Percentiles rank a stretch among this genome's conserved stretches.
Conservation (phyloP, 2,113 vertebrate genomes). For the Neolamprologus longior region DNA sequence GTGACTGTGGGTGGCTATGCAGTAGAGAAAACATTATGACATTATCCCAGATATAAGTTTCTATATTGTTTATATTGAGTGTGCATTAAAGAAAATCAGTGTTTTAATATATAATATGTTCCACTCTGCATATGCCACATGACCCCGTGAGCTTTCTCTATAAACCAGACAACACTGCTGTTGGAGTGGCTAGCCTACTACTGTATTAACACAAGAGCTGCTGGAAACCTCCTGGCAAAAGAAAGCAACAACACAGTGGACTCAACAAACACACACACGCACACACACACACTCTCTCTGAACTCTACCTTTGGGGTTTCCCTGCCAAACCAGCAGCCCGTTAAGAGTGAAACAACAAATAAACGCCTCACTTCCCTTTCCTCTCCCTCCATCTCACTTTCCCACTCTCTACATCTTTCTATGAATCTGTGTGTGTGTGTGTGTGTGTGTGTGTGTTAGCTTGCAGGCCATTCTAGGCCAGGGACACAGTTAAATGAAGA, state of each 20-base stretch:
- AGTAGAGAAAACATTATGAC: not conserved
- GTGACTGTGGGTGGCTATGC: not conserved
- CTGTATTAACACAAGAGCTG: constrained; percentile 38
- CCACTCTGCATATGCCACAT: not conserved
- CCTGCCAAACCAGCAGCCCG: constrained; percentile 53
- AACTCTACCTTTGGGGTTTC: constrained; percentile 63
- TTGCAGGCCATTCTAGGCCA: constrained; percentile 49
- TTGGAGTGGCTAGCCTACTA: not conserved
- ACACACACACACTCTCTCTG: constrained; percentile 10
- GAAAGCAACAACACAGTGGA: constrained; percentile 5
- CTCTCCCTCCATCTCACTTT: constrained; percentile 39
- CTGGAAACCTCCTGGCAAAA: constrained; percentile 52
- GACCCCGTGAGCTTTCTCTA: not conserved
- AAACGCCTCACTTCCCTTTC: constrained; percentile 65
- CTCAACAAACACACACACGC: not conserved
- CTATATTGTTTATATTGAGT: not conserved
- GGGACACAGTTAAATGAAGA: constrained; percentile 54
- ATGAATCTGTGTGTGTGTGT: not conserved
- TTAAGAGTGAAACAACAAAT: constrained; percentile 63
- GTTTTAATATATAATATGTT: not conserved
- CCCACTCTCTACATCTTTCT: constrained; percentile 1
- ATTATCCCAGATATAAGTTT: not conserved
- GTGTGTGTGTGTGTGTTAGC: not conserved
- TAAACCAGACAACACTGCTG: constrained; percentile 10
- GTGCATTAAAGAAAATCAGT: not conserved